Evolutionary conservation across 1,140 invertebrate genomes (phyloP).

Genomic region (Drosophila jambulina): DNA sequence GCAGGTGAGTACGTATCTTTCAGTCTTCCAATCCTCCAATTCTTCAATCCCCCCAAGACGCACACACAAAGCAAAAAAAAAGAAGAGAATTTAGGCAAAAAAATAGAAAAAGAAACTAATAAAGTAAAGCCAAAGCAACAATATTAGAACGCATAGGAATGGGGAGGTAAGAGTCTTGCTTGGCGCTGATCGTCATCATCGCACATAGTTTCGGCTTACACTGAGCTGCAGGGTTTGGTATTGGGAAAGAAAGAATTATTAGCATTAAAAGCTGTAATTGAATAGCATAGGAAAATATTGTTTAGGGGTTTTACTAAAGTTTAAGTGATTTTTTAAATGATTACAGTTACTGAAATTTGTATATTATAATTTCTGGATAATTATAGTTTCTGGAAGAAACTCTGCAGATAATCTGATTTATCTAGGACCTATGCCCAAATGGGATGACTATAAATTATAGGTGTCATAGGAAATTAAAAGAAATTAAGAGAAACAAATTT

Average conservation of each 20-base stretch:
- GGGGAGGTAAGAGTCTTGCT: conserved; percentile 21
- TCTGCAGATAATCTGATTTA: too few species aligned
- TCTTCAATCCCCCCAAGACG: conserved; percentile 17
- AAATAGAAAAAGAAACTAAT: conserved; percentile 14
- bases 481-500: too few species aligned
- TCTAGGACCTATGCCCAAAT: too few species aligned
- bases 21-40: conserved; percentile 8
- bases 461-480: too few species aligned
- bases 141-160: conserved; percentile 62
- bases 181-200: conserved; percentile 10
- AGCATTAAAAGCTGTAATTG: not conserved
- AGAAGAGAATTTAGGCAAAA: conserved; percentile 17
- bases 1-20: conserved; percentile 48
- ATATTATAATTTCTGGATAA: too few species aligned
- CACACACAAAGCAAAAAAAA: conserved; percentile 28
- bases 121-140: conserved; percentile 23
- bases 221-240: conserved; percentile 8
- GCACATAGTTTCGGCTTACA: conserved; percentile 17
- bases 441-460: too few species aligned
- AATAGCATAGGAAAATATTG: not conserved
- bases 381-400: too few species aligned
- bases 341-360: too few species aligned
- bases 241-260: not conserved
- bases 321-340: too few species aligned
- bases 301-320: not conserved